Evolutionary conservation across 2,888 invertebrate genomes (phyloP).

Genomic region (Luperina nickerlii): DNA sequence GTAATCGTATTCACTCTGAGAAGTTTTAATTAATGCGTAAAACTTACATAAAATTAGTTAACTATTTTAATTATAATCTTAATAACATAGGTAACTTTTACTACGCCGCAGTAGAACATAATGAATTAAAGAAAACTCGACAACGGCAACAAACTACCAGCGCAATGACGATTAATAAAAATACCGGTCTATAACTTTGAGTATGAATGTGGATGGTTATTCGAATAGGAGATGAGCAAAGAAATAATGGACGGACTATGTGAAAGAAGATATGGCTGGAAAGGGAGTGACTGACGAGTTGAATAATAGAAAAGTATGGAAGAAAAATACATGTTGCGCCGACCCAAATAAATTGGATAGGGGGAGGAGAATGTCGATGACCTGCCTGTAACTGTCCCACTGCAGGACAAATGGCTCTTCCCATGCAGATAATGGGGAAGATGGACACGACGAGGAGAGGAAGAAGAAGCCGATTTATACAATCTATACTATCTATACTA

Average conservation of each 20-base stretch:
- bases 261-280: background rate
- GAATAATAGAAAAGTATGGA: background rate
- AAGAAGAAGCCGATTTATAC: background rate
- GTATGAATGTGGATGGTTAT: background rate
- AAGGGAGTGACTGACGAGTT: background rate
- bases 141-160: background rate
- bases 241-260: background rate
- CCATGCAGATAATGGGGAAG: background rate
- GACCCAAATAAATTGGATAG: background rate
- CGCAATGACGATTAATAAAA: background rate
- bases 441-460: too few species aligned
- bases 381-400: background rate
- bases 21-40: conserved; percentile 54
- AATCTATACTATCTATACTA: too few species aligned
- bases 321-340: background rate
- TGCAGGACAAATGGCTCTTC: background rate
- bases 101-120: background rate
- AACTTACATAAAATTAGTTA: conserved; percentile 49
- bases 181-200: background rate
- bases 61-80: conserved; percentile 39
- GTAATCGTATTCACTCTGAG: conserved; percentile 23
- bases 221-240: background rate
- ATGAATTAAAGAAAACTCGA: conserved; percentile 3
- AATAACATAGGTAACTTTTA: conserved; percentile 14
- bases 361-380: background rate